phyloP scores from a whole-genome alignment of 2,113 vertebrate species.

The Rhynchopsitta pachyrhyncha region DNA sequence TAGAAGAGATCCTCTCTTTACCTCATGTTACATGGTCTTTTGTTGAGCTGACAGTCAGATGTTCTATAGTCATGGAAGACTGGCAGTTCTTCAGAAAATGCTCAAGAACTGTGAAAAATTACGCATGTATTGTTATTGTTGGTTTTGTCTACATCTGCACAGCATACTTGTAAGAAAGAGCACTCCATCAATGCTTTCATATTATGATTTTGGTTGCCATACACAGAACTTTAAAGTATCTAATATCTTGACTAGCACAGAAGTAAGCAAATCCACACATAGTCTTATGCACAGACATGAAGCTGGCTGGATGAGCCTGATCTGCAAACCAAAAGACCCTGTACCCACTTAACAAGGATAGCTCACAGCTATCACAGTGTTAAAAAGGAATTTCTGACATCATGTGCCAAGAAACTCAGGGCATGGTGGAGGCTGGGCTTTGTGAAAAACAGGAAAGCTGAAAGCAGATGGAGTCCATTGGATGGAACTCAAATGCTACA shows the following conservation, averaged over 20 bases:
- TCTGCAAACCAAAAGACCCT: background rate
- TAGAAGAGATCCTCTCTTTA: background rate
- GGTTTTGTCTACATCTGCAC: background rate
- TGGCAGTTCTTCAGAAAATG: background rate
- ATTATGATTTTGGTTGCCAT: background rate
- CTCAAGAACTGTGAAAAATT: background rate
- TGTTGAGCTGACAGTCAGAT: background rate
- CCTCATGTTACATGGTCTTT: background rate
- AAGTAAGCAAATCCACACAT: background rate
- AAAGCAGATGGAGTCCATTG: conserved; percentile 3
- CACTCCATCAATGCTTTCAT: background rate
- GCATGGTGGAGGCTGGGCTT: background rate
- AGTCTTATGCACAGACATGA: background rate
- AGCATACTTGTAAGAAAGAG: background rate
- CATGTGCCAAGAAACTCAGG: background rate
- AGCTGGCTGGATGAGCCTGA: background rate
- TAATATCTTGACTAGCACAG: background rate
- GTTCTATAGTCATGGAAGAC: background rate
- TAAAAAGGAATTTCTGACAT: background rate
- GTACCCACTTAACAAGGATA: background rate
- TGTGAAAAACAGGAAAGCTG: background rate
- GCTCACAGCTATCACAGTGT: background rate
- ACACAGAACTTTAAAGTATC: background rate
- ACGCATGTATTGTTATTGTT: background rate
- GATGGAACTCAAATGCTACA: background rate